Evolutionary conservation across 1,140 invertebrate species (phyloP), one percentile per base, ranked within the genome.

Genomic region (Zaprionus ornatus): DNA sequence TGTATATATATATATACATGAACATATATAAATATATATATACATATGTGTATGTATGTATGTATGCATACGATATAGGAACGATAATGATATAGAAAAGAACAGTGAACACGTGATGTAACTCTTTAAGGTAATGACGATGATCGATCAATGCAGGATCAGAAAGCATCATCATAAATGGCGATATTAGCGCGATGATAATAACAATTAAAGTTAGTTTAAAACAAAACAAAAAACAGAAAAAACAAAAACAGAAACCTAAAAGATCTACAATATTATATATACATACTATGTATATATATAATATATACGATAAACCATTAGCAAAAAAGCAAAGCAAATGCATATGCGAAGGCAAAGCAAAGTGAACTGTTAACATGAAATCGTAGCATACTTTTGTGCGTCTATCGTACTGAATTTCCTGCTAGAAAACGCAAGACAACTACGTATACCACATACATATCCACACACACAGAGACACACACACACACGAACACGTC

Each of bases 71-170:
- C 74, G 29, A 85, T 79, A 81, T 80, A 81, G 72, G 71, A 66
- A 80, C 64, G 78, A 76, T 85, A 84, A 84, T 70, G 60, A 69
- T 80, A 80, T 72, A 79, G 68, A 91, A 90, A 90, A 87, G 82
- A 91, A 91, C 79, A 91, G 88, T 79, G 76, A 91, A 90, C 78
- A 88, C 81, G 88, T 91, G 80, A 88, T 91, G 88, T 91, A 88
- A 90, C 85, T 81, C 79, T 90, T 90, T 88, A 88, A 87, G 84
- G 80, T 87, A 88, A 87, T 73, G 73, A 77, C 61, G 45, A 72
- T 54, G 32, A 75, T 37, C 50, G 68, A 80, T 67, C 35, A 12
- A 37, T 52, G 55, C 66, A 42, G 63, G 63, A 55, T 45, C 52
- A 13, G 35, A 17, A 6, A 19, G 32, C 12, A 67, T 63, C 27